phyloP scores from a whole-genome alignment of 1,140 invertebrate species.

The Drosophila tani region DNA sequence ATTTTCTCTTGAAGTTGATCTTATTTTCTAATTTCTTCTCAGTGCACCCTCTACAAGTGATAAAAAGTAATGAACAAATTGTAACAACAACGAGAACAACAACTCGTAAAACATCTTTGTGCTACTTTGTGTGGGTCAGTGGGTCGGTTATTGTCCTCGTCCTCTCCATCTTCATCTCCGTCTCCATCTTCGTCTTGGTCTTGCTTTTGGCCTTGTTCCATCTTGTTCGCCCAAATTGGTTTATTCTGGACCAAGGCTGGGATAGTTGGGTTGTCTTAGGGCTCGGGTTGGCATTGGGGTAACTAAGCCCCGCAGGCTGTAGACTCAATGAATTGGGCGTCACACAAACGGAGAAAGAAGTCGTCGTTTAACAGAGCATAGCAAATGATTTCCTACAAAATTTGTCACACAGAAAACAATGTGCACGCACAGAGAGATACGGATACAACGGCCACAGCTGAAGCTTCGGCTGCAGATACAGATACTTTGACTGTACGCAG shows the following conservation, averaged over 20 bases:
- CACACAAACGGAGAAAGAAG: constrained; percentile 58
- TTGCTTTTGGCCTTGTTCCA: constrained; percentile 5
- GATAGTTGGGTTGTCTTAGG: background rate
- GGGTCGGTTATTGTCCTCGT: constrained; percentile 59
- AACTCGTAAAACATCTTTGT: constrained; percentile 77
- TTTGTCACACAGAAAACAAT: constrained; percentile 57
- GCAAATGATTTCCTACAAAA: constrained; percentile 78
- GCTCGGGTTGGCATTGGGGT: constrained; percentile 26
- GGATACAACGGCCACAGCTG: constrained; percentile 14
- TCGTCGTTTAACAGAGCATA: constrained; percentile 67
- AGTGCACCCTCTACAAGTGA: constrained; percentile 52
- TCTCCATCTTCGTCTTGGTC: constrained; percentile 14
- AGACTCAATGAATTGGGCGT: constrained; percentile 75
- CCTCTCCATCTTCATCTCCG: constrained; percentile 21
- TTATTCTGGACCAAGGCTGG: constrained; percentile 33
- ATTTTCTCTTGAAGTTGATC: background rate
- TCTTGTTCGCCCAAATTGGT: constrained; percentile 45
- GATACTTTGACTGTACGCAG: constrained; percentile 42
- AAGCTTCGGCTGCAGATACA: constrained; percentile 24
- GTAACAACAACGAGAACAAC: constrained; percentile 61
- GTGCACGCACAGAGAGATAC: constrained; percentile 31
- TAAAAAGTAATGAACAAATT: constrained; percentile 84
- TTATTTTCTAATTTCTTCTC: background rate
- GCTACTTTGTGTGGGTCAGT: constrained; percentile 80
- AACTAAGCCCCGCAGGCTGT: constrained; percentile 40